Evolutionary conservation across 2,797 vertebrate species (phyloP).

Genomic region (Eidolon dupreanum): DNA sequence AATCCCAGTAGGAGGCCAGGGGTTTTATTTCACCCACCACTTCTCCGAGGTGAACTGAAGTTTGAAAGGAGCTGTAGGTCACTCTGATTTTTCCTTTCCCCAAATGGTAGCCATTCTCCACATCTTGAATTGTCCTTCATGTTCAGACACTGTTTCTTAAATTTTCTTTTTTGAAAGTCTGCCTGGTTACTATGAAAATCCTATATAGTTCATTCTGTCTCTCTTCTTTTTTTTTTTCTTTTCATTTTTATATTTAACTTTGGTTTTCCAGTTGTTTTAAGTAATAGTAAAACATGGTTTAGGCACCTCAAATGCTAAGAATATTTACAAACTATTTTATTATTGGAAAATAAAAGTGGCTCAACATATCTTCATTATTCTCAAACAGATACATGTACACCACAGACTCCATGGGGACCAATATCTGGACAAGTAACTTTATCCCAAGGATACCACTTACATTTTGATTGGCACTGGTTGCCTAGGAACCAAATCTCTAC

Average conservation of each 20-base stretch:
- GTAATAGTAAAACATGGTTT: not conserved
- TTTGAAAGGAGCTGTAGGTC: constrained; percentile 55
- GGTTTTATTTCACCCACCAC: constrained; percentile 56
- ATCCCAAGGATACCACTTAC: not conserved
- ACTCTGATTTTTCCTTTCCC: constrained; percentile 43
- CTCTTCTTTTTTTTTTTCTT: not conserved
- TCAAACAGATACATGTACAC: not conserved
- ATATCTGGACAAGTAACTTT: not conserved
- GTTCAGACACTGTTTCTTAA: constrained; percentile 18
- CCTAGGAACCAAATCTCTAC: constrained; percentile 3
- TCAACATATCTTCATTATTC: not conserved
- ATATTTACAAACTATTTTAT: not conserved
- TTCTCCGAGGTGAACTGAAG: constrained; percentile 62
- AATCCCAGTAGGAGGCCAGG: constrained; percentile 65
- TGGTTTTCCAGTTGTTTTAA: not conserved
- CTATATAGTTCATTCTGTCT: not conserved
- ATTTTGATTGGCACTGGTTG: not conserved
- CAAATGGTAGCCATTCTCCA: constrained; percentile 35
- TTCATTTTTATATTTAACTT: not conserved
- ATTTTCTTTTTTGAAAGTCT: constrained; percentile 14
- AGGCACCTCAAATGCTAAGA: not conserved
- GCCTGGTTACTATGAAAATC: constrained; percentile 37
- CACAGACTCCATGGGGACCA: not conserved
- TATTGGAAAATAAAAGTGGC: not conserved
- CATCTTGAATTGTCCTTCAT: constrained; percentile 40